Base-by-base conservation (phyloP, 2,888 invertebrate species). In the Drosophila neotestacea region DNA sequence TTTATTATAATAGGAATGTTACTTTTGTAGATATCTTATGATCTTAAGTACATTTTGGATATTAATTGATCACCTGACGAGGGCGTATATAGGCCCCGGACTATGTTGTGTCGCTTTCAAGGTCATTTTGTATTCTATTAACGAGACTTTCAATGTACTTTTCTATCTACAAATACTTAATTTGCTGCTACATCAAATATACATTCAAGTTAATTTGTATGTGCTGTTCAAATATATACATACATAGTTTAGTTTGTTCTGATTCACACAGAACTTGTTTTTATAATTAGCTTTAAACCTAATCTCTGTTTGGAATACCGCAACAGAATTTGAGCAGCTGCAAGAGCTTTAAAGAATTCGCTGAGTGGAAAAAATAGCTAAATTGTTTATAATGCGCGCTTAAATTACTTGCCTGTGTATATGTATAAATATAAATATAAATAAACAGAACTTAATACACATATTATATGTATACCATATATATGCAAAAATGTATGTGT, bases 311-410 rank as follows among this genome's bases (percentile, higher is more conserved):
- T 59, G 36, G 22, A 46, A 44, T 47, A 22, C 52, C 10, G 32
- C 54, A 39, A 39, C 4, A 44, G 38, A 9, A 9, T 42, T 58
- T 16, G 44, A 59, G 34, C 69, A 69, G 74, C 79, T 78, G 73
- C 59, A 48, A 36, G 50, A 64, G 32, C 34, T 27, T 39, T 13
- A 42, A 52, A 34, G 36, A 56, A 60, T 58, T 74, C 41, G 30
- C 36, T 38, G 36, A 54, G 39, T 41, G 9, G 16, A 44, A 54
- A 41, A 36, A 50, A 3, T 1, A 60, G 27, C 67, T 51, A 64
- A 69, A 64, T 56, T 74, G 54, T 69, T 59, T 69, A 68, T 70
- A 68, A 36, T 68, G 46, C 28, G 34, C 38, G 44, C 36, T 42
- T 27, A 38, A 44, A 39, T 27, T 48, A 36, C n/a, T 46, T 44